Evolutionary conservation across 2,113 vertebrate species (phyloP).

Genomic region (Callorhinus ursinus): DNA sequence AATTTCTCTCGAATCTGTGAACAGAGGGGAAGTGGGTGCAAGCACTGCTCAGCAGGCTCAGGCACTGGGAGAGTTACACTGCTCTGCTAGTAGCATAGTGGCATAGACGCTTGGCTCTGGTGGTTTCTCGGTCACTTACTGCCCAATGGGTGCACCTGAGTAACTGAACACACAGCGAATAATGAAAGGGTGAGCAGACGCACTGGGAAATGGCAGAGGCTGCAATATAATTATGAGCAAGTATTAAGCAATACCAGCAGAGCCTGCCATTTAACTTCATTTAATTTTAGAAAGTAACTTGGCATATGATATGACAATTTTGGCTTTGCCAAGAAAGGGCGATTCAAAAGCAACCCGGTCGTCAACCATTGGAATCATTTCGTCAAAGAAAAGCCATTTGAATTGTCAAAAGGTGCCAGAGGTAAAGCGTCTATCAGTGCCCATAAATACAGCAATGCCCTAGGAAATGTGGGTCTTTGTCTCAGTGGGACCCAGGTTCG

Average conservation of each 20-base stretch:
- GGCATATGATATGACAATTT: not conserved
- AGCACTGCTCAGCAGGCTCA: not conserved
- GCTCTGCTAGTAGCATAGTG: not conserved
- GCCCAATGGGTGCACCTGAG: not conserved
- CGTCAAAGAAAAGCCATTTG: constrained; percentile 17
- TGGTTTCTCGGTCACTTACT: constrained; percentile 10
- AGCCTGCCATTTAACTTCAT: constrained; percentile 6
- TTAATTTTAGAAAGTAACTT: constrained; percentile 51
- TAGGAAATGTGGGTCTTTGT: not conserved
- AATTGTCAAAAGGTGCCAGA: constrained; percentile 9
- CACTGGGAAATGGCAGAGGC: not conserved
- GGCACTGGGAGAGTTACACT: not conserved
- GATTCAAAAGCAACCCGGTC: constrained; percentile 22
- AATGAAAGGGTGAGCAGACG: not conserved
- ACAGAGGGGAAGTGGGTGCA: not conserved
- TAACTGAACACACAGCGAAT: constrained; percentile 14
- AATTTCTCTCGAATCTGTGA: not conserved
- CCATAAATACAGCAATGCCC: not conserved
- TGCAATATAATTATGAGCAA: not conserved
- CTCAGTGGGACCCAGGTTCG: not conserved
- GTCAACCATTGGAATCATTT: not conserved
- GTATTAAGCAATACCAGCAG: constrained; percentile 13
- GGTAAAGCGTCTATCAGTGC: not conserved
- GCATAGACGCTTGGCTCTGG: not conserved
- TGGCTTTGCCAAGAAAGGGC: constrained; percentile 41